A percentile compares a stretch with the other conserved stretches of the same genome.
phyloP scores from a whole-genome alignment of 2,888 invertebrate species.

The Eupithecia subumbrata region DNA sequence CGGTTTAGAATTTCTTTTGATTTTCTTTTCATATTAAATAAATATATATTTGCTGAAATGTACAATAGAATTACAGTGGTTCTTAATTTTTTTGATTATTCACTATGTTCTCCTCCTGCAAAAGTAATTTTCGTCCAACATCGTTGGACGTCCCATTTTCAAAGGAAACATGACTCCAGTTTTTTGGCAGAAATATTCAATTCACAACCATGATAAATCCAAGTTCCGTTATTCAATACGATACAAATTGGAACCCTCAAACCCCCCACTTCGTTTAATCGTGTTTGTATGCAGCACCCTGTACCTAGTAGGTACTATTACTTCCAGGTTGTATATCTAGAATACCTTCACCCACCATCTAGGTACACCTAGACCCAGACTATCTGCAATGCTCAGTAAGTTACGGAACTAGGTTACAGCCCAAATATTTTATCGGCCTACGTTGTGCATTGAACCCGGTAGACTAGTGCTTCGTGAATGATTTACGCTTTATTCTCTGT shows the following conservation, averaged over 20 bases:
- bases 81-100: too few relatives aligned
- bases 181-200: neutral
- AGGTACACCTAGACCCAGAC: neutral
- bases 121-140: neutral
- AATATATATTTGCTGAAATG: too few relatives aligned
- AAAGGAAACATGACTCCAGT: neutral
- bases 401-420: conserved; percentile 33
- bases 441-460: conserved; percentile 8
- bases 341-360: neutral
- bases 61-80: too few relatives aligned
- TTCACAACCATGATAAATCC: too few relatives aligned
- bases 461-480: neutral
- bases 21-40: too few relatives aligned
- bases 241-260: neutral
- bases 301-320: neutral
- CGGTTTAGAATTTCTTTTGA: too few relatives aligned
- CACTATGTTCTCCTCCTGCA: too few relatives aligned
- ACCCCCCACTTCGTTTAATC: neutral
- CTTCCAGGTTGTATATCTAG: neutral
- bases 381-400: conserved; percentile 34
- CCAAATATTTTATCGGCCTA: conserved; percentile 19
- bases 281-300: neutral
- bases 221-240: neutral
- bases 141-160: neutral
- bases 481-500: neutral